Evolutionary conservation across 2,113 vertebrate genomes (phyloP), one percentile per base, ranked within the genome.

Genomic region (Lamprotornis superbus): DNA sequence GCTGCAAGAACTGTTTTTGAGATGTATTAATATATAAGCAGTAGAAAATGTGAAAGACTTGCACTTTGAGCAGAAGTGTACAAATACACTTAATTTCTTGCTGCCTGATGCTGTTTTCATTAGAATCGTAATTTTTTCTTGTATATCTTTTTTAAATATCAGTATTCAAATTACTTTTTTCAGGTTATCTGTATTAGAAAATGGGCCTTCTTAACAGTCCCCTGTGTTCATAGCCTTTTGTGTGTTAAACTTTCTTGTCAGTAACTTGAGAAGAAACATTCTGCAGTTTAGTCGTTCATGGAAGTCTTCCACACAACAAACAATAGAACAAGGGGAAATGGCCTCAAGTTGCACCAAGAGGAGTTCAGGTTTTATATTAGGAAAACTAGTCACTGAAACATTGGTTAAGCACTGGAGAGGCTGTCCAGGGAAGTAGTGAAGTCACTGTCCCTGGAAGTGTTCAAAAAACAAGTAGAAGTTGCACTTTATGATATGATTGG

Each of bases 1-100:
- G 30, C 64, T 93, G 56, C 39, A 87, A 83, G n/a, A 91, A 56
- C 27, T 91, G 3, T 40, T 94, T 94, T 83, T 88, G 50, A 69
- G 15, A 24, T 91, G 25, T 73, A 30, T 83, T 65, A 92, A 40
- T 92, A 40, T 61, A 27, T 70, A 80, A 73, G n/a, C 33, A 71
- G 52, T 83, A 76, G 33, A 69, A 92, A 85, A 83, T 69, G 30
- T 31, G 71, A 46, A 68, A 35, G 52, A 47, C 25, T 50, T 67
- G 18, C 23, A 79, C 35, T 89, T 82, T 11, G 12, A 64, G 52
- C 7, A 35, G 33, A 89, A 88, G 25, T 35, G 7, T 84, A 12
- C 74, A 89, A 42, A 56, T 65, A 40, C 5, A 30, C 44, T 42
- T 70, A 35, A 71, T 90, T 90, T 93, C 47, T 50, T 2, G 2